A percentile compares a stretch with the other conserved stretches of the same genome.
Evolutionary conservation across 1,140 invertebrate species (phyloP).

Genomic region (Drosophila tropicalis): DNA sequence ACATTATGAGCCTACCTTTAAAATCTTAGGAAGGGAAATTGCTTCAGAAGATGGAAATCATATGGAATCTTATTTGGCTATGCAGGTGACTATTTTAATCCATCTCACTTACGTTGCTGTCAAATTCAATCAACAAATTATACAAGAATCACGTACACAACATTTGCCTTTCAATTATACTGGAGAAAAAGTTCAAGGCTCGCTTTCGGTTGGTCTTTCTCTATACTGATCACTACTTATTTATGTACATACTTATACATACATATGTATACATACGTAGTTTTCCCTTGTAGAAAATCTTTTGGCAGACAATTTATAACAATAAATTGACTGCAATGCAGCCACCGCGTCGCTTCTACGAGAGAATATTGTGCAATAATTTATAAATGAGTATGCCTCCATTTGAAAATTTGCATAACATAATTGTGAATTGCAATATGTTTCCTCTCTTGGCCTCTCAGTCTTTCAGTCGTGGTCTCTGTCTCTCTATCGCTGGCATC

Average conservation of each 20-base stretch:
- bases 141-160: constrained; percentile 6
- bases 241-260: background rate
- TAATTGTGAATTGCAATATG: constrained; percentile 57
- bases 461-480: background rate
- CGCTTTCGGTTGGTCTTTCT: background rate
- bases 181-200: constrained; percentile 9
- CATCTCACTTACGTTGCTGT: constrained; percentile 3
- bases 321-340: constrained; percentile 9
- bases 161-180: constrained; percentile 10
- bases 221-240: background rate
- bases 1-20: too few species aligned
- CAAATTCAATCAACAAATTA: constrained; percentile 10
- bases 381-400: constrained; percentile 46
- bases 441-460: constrained; percentile 30
- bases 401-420: constrained; percentile 53
- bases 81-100: background rate
- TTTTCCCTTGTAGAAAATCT: background rate
- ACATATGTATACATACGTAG: background rate
- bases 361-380: constrained; percentile 2
- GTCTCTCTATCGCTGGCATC: background rate
- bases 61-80: background rate
- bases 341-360: background rate
- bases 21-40: too few species aligned
- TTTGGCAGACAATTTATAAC: constrained; percentile 14
- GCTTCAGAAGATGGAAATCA: background rate